Conservation (phyloP, 1,140 invertebrate genomes). For the Leptestheria dahalacensis region DNA sequence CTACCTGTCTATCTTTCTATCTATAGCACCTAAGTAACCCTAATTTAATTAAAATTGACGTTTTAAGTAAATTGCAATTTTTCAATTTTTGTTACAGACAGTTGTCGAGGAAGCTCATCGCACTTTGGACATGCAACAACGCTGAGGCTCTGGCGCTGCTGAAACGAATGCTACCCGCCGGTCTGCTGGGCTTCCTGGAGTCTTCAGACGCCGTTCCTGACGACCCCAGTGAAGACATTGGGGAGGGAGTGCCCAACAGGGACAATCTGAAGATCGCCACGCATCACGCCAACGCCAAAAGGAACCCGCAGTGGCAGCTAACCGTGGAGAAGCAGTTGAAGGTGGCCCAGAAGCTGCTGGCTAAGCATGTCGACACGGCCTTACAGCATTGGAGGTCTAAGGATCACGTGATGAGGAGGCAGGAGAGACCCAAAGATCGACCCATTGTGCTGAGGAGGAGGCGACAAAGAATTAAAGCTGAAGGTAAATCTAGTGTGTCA, state of each 20-base stretch:
- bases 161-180: slow-evolving; percentile 70
- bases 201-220: slow-evolving; percentile 68
- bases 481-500: slow-evolving; percentile 29
- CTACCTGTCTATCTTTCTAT: too few relatives aligned
- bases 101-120: slow-evolving; percentile 87
- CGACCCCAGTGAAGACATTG: slow-evolving; percentile 50
- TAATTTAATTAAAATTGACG: slow-evolving; percentile 7
- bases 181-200: slow-evolving; percentile 78
- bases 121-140: slow-evolving; percentile 93
- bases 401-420: slow-evolving; percentile 44
- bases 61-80: slow-evolving; percentile 40
- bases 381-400: slow-evolving; percentile 75
- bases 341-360: slow-evolving; percentile 40
- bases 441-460: slow-evolving; percentile 82
- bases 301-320: slow-evolving; percentile 45
- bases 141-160: slow-evolving; percentile 77
- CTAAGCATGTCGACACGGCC: slow-evolving; percentile 61
- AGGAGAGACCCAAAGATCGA: slow-evolving; percentile 41
- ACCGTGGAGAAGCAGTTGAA: slow-evolving; percentile 52
- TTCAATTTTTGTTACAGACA: slow-evolving; percentile 74
- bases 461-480: slow-evolving; percentile 76
- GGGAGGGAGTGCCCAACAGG: slow-evolving; percentile 62
- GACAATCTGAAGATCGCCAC: slow-evolving; percentile 89
- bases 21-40: background rate
- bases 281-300: slow-evolving; percentile 47